Evolutionary conservation across 2,113 vertebrate genomes (phyloP), one percentile per base, ranked within the genome.

Genomic region (Rhea pennata): DNA sequence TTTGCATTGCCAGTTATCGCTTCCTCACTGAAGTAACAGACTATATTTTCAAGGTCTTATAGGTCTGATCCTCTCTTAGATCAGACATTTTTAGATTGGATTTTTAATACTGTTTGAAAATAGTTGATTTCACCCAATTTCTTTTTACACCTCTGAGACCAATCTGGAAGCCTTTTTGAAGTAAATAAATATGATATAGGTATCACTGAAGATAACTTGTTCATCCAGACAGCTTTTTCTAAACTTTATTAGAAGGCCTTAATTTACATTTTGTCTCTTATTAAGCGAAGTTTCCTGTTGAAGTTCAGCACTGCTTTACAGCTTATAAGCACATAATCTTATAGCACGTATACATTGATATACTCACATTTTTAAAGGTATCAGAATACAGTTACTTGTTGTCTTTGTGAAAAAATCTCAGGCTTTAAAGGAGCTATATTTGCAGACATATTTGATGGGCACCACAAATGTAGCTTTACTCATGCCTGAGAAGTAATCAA

Each of bases 231-330:
- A 36, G 36, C 36, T 36, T 36, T 36, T 6, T 70, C 64, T 76
- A 81, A 81, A n/a, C 7, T 42, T 73, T 58, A 51, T 50, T 50
- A 65, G 76, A 80, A 50, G 5, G 3, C 31, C 24, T 44, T 36
- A 65, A 17, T n/a, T 65, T 72, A 65, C 0, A 0, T 40, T 23
- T 5, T 36, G 4, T 39, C 27, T 72, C 24, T 44, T 33, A 65
- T 65, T 48, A 73, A 36, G 17, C 7, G 50, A n/a, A 9, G 16
- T 64, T 64, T 80, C 16, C 39, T 54, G 50, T 56, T 33, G 33
- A 2, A 27, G 8, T 40, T 40, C 31, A 73, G 17, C n/a, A 14
- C 44, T 53, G 24, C 22, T 75, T 75, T 39, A 53, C 36, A 36
- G 36, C 36, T 36, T 36, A 36, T 36, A 36, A 36, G 36, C 36